Conservation (phyloP, 2,888 invertebrate species). For the Dryocosmus kuriphilus region DNA sequence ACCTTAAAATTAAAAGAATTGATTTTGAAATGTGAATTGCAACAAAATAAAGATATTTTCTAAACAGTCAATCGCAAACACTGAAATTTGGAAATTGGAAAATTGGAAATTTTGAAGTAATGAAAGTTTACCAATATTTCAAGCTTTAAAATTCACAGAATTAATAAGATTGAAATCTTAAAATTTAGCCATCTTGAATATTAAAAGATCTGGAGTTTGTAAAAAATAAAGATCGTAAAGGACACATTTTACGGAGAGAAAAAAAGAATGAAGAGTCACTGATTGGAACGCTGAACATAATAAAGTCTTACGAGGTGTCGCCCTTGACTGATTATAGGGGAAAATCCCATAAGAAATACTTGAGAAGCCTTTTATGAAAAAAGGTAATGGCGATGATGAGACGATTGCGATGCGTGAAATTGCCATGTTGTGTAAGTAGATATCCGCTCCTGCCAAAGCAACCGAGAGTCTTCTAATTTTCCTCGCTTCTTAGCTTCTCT, state of each 20-base stretch:
- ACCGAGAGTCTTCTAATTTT: neutral
- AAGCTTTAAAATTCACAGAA: too few species aligned
- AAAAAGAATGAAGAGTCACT: neutral
- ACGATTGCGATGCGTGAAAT: constrained; percentile 28
- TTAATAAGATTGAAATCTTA: too few species aligned
- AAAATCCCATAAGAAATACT: neutral
- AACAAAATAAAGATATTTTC: too few species aligned
- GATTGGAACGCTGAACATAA: neutral
- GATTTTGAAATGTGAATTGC: neutral
- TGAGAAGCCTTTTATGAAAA: constrained; percentile 1
- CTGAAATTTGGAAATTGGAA: too few species aligned
- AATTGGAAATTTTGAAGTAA: too few species aligned
- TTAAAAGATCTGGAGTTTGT: too few species aligned
- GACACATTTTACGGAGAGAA: neutral
- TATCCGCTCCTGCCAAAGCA: constrained; percentile 19
- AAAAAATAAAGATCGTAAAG: neutral
- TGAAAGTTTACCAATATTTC: too few species aligned
- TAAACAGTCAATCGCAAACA: too few species aligned
- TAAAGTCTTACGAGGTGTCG: neutral
- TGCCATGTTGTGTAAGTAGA: constrained; percentile 18
- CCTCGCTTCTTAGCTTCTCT: neutral
- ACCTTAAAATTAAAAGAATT: neutral
- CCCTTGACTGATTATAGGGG: neutral
- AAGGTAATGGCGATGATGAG: constrained; percentile 1
- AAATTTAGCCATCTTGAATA: too few species aligned